Conservation (phyloP, 1,140 invertebrate species). For the Brachionus plicatilis region DNA sequence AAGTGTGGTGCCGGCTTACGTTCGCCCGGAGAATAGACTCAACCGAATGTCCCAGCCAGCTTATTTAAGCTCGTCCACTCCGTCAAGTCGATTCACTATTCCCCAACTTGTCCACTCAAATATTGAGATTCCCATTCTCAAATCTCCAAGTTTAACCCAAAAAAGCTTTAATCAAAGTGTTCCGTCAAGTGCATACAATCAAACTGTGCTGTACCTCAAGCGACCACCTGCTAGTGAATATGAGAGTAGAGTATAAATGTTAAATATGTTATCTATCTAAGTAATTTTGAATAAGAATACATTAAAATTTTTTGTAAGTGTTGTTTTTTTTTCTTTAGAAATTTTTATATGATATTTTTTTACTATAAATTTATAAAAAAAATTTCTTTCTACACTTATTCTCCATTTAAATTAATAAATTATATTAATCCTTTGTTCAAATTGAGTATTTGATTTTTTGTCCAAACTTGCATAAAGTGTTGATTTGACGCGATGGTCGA, state of each 20-base stretch:
- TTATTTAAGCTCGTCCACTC: background rate
- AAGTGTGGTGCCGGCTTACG: background rate
- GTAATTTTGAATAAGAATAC: background rate
- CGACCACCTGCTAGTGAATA: background rate
- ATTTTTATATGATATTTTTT: background rate
- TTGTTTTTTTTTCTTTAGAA: background rate
- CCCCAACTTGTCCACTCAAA: background rate
- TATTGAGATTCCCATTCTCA: background rate
- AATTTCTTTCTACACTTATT: background rate
- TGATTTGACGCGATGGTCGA: too few relatives aligned
- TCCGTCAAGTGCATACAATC: background rate
- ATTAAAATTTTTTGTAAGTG: background rate
- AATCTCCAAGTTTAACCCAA: background rate
- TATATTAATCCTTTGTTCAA: background rate
- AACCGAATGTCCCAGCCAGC: background rate
- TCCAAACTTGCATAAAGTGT: too few relatives aligned
- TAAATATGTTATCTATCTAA: background rate
- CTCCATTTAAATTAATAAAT: background rate
- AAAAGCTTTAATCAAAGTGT: constrained; percentile 9
- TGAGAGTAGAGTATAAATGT: constrained; percentile 3
- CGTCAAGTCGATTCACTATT: background rate
- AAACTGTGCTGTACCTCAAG: background rate
- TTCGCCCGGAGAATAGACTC: background rate
- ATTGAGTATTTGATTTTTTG: too few relatives aligned
- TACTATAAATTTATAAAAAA: background rate